These are phyloP conservation scores for Chaitophorus viminalis DNA, from an alignment of 2,888 invertebrate species.

Conservation along the genomic window DNA sequence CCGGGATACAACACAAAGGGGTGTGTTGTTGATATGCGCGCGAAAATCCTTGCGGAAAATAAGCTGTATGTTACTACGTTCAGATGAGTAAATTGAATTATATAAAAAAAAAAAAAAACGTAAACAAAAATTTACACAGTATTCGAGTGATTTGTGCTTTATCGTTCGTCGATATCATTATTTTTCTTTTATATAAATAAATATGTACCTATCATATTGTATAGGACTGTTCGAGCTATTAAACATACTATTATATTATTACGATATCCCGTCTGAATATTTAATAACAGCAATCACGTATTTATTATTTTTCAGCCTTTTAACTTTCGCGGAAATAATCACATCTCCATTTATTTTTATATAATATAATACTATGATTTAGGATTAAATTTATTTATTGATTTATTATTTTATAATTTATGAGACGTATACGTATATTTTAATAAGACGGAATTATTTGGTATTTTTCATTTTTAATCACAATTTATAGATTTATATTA, in stretches of 20 bases:
- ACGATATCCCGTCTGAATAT: neutral
- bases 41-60: conserved; percentile 37
- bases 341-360: too few relatives aligned
- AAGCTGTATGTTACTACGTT: neutral
- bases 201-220: neutral
- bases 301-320: neutral
- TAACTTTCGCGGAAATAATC: neutral
- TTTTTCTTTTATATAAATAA: neutral
- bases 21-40: conserved; percentile 44
- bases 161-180: neutral
- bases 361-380: too few relatives aligned
- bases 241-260: too few relatives aligned
- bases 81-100: neutral
- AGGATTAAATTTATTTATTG: too few relatives aligned
- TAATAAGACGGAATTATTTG: too few relatives aligned
- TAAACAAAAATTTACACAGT: neutral
- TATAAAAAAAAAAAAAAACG: neutral
- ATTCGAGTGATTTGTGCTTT: neutral
- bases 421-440: too few relatives aligned
- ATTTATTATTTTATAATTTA: too few relatives aligned
- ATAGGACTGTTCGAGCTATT: too few relatives aligned
- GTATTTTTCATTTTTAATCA: too few relatives aligned
- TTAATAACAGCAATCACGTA: neutral
- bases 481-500: too few relatives aligned
- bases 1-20: conserved; percentile 30